Evolutionary conservation across 2,888 invertebrate genomes (phyloP).

Genomic region (Koerneria pararmatus): DNA sequence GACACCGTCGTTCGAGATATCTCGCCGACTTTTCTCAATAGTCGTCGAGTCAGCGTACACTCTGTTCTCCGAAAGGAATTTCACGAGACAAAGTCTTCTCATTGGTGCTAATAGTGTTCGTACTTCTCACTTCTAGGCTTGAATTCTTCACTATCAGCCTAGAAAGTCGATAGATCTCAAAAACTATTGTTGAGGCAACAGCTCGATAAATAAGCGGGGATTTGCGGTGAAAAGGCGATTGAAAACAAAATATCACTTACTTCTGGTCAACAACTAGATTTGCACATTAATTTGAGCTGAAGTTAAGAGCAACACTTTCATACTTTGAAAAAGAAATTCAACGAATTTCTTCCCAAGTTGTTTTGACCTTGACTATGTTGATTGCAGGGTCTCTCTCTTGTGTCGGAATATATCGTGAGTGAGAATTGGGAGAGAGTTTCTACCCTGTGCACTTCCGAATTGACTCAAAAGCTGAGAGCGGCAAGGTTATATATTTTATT

Average conservation of each 20-base stretch:
- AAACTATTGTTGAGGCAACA: too few species aligned
- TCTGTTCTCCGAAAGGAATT: slow-evolving; percentile 32
- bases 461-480: neutral
- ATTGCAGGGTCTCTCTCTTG: slow-evolving; percentile 15
- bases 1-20: slow-evolving; percentile 34
- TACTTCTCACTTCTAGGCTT: neutral
- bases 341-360: too few species aligned
- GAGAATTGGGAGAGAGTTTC: slow-evolving; percentile 17
- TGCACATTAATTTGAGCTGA: too few species aligned
- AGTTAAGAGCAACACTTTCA: too few species aligned
- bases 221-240: too few species aligned
- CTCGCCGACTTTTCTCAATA: slow-evolving; percentile 26
- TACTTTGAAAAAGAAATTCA: too few species aligned
- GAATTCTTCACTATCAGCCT: neutral
- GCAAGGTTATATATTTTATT: too few species aligned
- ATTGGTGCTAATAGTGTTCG: slow-evolving; percentile 33
- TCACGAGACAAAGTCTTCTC: slow-evolving; percentile 32
- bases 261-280: too few species aligned
- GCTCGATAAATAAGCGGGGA: too few species aligned
- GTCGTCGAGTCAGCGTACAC: slow-evolving; percentile 31
- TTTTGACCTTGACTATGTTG: neutral
- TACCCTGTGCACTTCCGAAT: neutral
- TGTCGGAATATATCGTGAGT: neutral
- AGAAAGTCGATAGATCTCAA: too few species aligned
- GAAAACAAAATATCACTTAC: too few species aligned